Evolutionary conservation across 2,113 vertebrate species (phyloP), one percentile per base, ranked within the genome.

Genomic region (Prochilodus magdalenae): DNA sequence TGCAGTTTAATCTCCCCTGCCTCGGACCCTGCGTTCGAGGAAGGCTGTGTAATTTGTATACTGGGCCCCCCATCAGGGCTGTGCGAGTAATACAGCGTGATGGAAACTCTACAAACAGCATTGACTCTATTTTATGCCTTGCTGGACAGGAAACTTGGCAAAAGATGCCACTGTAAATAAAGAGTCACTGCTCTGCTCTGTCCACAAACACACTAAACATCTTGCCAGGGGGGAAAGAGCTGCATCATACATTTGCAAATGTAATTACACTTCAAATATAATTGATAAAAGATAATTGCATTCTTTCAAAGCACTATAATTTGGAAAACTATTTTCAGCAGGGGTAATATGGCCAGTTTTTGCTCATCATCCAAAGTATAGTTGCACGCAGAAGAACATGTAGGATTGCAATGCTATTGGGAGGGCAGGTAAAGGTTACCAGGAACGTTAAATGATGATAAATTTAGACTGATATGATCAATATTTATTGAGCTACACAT

Each of bases 61-160:
- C 57, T n/a, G 7, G 16, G 1, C 2, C 33, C n/a, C 33, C 20
- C 36, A 70, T n/a, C 66, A 44, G 66, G n/a, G 36, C 33, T 3
- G 13, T 70, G 33, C 4, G 33, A 44, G n/a, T 40, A 44, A 44
- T 70, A 44, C 20, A n/a, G 22, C 16, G 1, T 36, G 33, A 71
- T 27, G 55, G 40, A 47, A 71, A 60, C 53, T 79, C 69, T 27
- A 20, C 5, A 47, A 65, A 71, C 16, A 71, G 16, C 49, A 44
- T 24, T 22, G 24, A 60, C 22, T 3, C 57, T 36, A 70, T 1
- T 70, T 70, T 67, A 55, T 55, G 40, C 24, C 27, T 60, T 49
- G 36, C 53, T 72, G 69, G 65, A 67, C 65, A 67, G 69, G 8
- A 51, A 69, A 26, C 66, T 63, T 26, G n/a, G 30, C 30, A 24